Evolutionary conservation across 1,140 invertebrate genomes (phyloP), one percentile per base, ranked within the genome.

Genomic region (Cryptotermes secundus): DNA sequence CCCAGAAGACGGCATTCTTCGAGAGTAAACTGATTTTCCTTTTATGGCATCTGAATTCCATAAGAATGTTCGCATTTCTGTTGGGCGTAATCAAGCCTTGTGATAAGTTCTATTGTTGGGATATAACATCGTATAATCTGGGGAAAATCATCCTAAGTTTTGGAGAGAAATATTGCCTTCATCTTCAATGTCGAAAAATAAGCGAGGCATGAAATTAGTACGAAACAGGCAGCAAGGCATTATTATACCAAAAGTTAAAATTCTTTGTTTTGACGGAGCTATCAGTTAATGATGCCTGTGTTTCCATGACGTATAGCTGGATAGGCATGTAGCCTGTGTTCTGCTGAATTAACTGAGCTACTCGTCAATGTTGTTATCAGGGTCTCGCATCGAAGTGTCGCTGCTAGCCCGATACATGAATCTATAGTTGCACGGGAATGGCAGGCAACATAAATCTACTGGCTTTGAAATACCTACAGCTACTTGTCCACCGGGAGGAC

Each of bases 401-500:
- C 26, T n/a, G 4, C 59, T 72, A n/a, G 26, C 4, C 59, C 53
- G 9, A 14, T 72, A 72, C 59, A 72, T 31, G 59, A 72, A 72
- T 72, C 59, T 59, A 59, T 59, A 59, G 53, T 16, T 59, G 6
- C n/a, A 72, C 26, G 7, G 26, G 26, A 72, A 31, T 72, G 59
- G 59, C 59, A 72, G 59, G 59, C 59, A 31, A 72, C 59, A 72
- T 72, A 72, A 72, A 72, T 72, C 59, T 72, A 49, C 59, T 31
- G 26, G 59, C 59, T 72, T 31, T 72, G 59, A 31, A 72, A 72
- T 72, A 72, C 59, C 59, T 31, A n/a, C 59, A 31, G 59, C 14
- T 72, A 31, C 26, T n/a, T 72, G 59, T 72, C 59, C 26, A 31
- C 59, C 59, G 59, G 59, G 59, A 31, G 59, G 59, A 72, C 59